Evolutionary conservation across 2,888 invertebrate species (phyloP).

Genomic region (Limnephilus marmoratus): DNA sequence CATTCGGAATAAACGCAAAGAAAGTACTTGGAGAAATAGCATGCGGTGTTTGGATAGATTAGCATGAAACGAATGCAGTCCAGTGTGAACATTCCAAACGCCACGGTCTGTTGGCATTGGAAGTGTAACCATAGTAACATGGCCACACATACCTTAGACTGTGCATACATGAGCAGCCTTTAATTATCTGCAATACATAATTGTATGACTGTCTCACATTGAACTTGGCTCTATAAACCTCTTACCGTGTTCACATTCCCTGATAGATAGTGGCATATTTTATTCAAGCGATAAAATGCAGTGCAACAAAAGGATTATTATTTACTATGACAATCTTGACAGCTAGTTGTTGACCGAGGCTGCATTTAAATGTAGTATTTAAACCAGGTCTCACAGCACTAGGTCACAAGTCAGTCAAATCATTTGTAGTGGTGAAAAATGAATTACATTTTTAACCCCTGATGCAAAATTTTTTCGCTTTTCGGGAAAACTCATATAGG

Average conservation of each 20-base stretch:
- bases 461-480: too few relatives aligned
- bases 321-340: not conserved
- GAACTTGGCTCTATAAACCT: not conserved
- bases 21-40: not conserved
- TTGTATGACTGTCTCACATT: not conserved
- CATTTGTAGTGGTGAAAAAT: too few relatives aligned
- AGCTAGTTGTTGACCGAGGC: not conserved
- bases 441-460: too few relatives aligned
- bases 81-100: not conserved
- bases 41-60: not conserved
- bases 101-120: not conserved
- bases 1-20: not conserved
- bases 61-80: not conserved
- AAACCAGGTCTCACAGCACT: not conserved
- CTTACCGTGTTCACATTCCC: not conserved
- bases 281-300: not conserved
- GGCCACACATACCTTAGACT: not conserved
- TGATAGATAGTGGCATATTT: not conserved
- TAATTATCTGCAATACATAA: not conserved
- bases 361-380: not conserved
- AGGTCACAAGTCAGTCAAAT: not conserved
- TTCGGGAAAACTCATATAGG: too few relatives aligned
- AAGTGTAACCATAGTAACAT: not conserved
- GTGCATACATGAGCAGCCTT: not conserved
- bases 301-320: not conserved